Conservation (phyloP, 2,797 vertebrate genomes). For the Hapalemur alaotrensis region DNA sequence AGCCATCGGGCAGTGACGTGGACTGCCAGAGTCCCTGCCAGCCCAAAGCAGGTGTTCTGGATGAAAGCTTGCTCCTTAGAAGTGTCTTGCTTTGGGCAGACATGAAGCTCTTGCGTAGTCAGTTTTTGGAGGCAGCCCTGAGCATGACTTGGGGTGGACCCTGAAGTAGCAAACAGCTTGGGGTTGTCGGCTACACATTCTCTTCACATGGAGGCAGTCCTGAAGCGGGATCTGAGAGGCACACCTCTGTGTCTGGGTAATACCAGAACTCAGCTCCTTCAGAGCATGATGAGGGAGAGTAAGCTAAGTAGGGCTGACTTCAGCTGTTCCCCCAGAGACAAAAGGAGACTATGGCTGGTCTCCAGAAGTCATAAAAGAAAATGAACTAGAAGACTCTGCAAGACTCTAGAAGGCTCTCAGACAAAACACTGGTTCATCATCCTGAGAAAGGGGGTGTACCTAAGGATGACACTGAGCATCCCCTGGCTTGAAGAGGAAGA, state of each 20-base stretch:
- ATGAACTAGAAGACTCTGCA: neutral
- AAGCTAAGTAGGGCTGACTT: neutral
- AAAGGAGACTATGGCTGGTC: neutral
- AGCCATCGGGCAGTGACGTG: rapidly evolving
- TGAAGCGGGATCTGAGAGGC: neutral
- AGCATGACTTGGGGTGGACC: neutral
- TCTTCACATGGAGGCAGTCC: neutral
- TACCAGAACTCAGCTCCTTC: neutral
- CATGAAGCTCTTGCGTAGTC: neutral
- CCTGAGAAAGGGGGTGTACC: neutral
- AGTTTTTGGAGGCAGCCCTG: neutral
- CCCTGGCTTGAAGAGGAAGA: neutral
- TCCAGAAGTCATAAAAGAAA: too few species aligned
- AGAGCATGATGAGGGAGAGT: neutral
- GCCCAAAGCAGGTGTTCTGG: neutral
- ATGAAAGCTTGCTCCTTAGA: neutral
- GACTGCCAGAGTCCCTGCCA: neutral
- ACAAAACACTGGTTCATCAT: neutral
- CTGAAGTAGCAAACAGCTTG: neutral
- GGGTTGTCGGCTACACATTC: neutral
- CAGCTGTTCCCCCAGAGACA: neutral
- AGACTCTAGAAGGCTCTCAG: neutral
- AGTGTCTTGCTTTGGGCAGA: neutral
- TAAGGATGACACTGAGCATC: neutral
- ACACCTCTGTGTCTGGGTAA: neutral